Evolutionary conservation across 2,797 vertebrate genomes (phyloP).

Genomic region (Danio jaintianensis): DNA sequence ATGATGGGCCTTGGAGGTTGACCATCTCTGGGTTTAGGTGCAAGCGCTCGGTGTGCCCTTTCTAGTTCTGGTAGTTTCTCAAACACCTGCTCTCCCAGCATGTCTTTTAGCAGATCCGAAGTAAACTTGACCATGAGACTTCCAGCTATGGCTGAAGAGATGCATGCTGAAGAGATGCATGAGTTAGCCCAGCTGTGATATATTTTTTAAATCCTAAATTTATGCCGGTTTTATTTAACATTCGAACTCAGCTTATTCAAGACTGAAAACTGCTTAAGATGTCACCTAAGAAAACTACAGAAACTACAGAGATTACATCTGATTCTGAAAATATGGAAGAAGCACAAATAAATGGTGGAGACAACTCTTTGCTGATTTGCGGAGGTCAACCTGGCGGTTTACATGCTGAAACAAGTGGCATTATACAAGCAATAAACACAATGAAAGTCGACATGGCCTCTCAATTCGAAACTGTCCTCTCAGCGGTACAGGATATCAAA

Average conservation of each 20-base stretch:
- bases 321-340: neutral
- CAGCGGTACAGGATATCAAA: neutral
- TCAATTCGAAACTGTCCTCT: neutral
- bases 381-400: neutral
- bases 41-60: no score
- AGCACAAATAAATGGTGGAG: accelerated
- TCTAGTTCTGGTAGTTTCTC: no score
- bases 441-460: neutral
- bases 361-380: accelerated
- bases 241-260: neutral
- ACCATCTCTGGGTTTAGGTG: no score
- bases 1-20: no score
- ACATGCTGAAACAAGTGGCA: neutral
- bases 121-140: no score
- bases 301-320: neutral
- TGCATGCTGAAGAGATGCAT: neutral
- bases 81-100: no score
- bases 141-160: no score
- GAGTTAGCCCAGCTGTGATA: neutral
- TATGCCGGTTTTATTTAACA: neutral
- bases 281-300: neutral
- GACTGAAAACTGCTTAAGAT: neutral
- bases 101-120: no score
- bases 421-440: no score
- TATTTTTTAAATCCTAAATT: neutral